These are phyloP conservation scores for Artibeus jamaicensis DNA, from an alignment of 2,797 vertebrate genomes.

Conservation along the genomic window DNA sequence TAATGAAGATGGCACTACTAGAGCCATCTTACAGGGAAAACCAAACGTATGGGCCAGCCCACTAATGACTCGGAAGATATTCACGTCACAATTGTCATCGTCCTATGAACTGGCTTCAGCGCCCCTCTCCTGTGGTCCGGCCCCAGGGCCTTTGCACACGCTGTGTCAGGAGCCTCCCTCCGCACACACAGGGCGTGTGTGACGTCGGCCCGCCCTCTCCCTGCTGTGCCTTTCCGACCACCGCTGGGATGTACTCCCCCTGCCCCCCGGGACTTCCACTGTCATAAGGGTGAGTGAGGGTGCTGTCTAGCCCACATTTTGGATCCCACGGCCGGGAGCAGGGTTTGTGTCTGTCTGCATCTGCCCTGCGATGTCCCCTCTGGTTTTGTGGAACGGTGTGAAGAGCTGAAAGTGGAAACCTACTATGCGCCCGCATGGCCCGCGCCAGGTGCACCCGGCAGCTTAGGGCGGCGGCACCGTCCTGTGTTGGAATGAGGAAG, in stretches of 20 bases:
- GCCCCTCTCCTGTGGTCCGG: accelerated
- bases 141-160: not conserved
- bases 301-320: not conserved
- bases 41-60: no score
- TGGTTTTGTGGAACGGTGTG: accelerated
- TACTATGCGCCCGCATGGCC: accelerated
- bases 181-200: accelerated
- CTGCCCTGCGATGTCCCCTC: accelerated
- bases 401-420: accelerated
- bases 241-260: accelerated
- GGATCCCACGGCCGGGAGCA: accelerated
- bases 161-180: not conserved
- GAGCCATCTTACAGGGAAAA: no score
- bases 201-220: no score
- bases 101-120: no score
- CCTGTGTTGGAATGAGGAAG: not conserved
- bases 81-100: no score
- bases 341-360: accelerated
- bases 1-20: no score
- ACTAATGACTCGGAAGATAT: no score
- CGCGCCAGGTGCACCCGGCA: accelerated
- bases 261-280: not conserved
- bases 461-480: accelerated
- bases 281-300: not conserved
- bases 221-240: accelerated